Conservation (phyloP, 2,888 invertebrate species). For the Aphodius sticticus region DNA sequence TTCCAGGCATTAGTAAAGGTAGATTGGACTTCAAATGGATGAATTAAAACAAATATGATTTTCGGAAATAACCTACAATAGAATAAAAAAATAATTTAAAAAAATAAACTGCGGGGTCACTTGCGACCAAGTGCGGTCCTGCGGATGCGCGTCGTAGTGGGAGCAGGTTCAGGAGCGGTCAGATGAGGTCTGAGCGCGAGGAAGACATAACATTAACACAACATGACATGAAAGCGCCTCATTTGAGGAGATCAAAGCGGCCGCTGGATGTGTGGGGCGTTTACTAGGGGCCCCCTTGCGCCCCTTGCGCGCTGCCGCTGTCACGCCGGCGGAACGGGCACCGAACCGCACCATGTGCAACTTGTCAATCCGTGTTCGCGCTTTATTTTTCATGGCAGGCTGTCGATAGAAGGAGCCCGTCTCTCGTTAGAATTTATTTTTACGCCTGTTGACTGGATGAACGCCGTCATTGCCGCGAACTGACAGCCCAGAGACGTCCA, state of each 20-base stretch:
- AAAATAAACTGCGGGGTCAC: too few relatives aligned
- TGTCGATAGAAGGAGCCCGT: not conserved
- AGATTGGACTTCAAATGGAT: too few relatives aligned
- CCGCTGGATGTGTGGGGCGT: conserved; percentile 49
- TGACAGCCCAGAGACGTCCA: not conserved
- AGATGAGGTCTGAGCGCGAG: conserved; percentile 47
- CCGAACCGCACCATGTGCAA: conserved; percentile 50
- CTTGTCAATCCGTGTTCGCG: conserved; percentile 50
- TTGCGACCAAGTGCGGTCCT: not conserved
- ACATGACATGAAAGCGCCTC: conserved; percentile 58
- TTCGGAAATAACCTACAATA: too few relatives aligned
- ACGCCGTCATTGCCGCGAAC: not conserved
- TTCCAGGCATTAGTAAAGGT: too few relatives aligned
- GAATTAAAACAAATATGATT: too few relatives aligned
- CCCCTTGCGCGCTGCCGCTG: conserved; percentile 35
- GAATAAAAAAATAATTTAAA: too few relatives aligned
- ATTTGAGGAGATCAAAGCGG: conserved; percentile 57
- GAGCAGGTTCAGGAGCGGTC: conserved; percentile 53
- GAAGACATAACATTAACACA: conserved; percentile 58
- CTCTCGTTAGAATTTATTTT: not conserved
- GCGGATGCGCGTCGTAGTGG: conserved; percentile 17
- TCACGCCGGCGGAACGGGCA: conserved; percentile 20
- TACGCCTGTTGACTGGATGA: not conserved
- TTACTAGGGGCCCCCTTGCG: conserved; percentile 38
- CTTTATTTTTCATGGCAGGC: conserved; percentile 42